Evolutionary conservation across 2,888 invertebrate genomes (phyloP), one percentile per base, ranked within the genome.

Genomic region (Lordiphosa fenestrarum): DNA sequence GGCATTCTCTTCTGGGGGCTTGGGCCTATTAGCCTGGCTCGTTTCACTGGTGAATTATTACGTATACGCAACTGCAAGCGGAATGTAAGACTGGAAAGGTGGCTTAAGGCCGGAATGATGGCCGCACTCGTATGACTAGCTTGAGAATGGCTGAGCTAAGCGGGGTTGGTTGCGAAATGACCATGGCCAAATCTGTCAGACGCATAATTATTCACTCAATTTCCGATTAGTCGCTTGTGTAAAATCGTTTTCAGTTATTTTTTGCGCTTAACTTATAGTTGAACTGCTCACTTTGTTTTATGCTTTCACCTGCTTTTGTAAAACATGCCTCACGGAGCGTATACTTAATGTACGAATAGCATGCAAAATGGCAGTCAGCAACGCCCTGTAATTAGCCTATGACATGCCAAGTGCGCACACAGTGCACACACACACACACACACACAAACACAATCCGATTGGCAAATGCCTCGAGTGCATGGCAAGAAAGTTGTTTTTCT

Each of bases 291-390:
- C 51, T 52, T 57, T 42, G 10, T n/a, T 39, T 19, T 19, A 19
- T 19, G 42, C 51, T 57, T 52, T 57, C 21, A 13, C 23, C 37
- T 49, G 46, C 47, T 49, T 46, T 46, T 62, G 60, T 52, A 63
- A 78, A 66, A 25, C 69, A 80, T 76, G 55, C 61, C 71, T 47
- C 53, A 47, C 25, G 41, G 42, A 58, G 64, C 68, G 71, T 48
- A 64, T 65, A 55, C 66, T 65, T 77, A 77, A 77, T 77, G 78
- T 78, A 69, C 68, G 58, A 41, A 54, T 60, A 66, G 61, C 77
- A 77, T 77, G 77, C 82, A 78, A 77, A 77, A 68, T 66, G 71
- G 75, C 78, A 77, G 82, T 77, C 75, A 65, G 76, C 58, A 74
- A 77, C 77, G 77, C 77, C 82, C 73, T 57, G 56, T 77, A 74